Evolutionary conservation across 1,140 invertebrate genomes (phyloP).

Genomic region (Bombus fervidus): DNA sequence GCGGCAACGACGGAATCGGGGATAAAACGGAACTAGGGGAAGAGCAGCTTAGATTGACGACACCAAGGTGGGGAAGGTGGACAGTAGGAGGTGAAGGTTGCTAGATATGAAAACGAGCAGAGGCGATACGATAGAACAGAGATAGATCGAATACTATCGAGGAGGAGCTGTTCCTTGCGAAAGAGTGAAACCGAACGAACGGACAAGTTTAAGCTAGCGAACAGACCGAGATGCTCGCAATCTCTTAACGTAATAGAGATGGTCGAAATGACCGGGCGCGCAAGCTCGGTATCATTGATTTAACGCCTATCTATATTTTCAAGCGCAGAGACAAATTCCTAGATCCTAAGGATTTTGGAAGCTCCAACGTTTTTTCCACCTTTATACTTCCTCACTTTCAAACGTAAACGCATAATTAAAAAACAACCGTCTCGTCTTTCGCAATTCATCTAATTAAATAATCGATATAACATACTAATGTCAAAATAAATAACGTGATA

Average conservation of each 20-base stretch:
- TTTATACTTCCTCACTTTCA: not conserved
- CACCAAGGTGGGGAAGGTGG: not conserved
- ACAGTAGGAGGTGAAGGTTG: constrained; percentile 4
- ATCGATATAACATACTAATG: not conserved
- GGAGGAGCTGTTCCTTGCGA: constrained; percentile 29
- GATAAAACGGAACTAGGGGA: constrained; percentile 7
- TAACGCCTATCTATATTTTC: constrained; percentile 71
- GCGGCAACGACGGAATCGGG: constrained; percentile 14
- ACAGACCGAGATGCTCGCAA: constrained; percentile 56
- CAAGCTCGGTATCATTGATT: constrained; percentile 81
- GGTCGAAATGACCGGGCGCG: constrained; percentile 65
- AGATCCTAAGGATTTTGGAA: not conserved
- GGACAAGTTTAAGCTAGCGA: constrained; percentile 30
- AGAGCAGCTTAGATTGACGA: constrained; percentile 14
- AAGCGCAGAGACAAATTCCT: constrained; percentile 56
- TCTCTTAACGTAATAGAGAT: constrained; percentile 52
- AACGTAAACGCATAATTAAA: not conserved
- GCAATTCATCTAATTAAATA: not conserved
- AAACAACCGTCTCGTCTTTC: not conserved
- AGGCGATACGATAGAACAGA: constrained; percentile 20
- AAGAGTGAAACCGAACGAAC: constrained; percentile 24
- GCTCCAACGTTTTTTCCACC: not conserved
- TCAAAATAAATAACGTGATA: not conserved
- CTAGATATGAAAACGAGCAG: not conserved
- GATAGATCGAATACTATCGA: constrained; percentile 29